These are phyloP conservation scores for Heterodera filipjevi DNA, from an alignment of 2,888 invertebrate species.

Conservation along the genomic window DNA sequence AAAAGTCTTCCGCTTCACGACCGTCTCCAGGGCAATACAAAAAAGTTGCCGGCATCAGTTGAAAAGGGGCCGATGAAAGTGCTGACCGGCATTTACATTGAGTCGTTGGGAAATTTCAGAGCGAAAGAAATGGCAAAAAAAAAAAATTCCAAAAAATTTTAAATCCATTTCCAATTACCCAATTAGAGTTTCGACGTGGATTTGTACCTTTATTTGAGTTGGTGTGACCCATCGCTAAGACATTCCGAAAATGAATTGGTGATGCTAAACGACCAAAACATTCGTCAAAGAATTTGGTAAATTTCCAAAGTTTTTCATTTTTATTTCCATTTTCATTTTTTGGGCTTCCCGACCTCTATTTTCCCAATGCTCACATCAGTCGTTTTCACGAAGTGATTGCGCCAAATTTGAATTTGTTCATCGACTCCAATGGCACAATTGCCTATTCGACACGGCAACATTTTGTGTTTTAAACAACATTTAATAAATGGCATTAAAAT, in stretches of 20 bases:
- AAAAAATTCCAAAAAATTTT: neutral
- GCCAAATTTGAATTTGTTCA: conserved; percentile 61
- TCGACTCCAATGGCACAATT: conserved; percentile 40
- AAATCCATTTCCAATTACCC: conserved; percentile 11
- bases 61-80: conserved; percentile 15
- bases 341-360: conserved; percentile 45
- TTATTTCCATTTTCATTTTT: neutral
- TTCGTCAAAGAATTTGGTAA: conserved; percentile 41
- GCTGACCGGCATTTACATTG: conserved; percentile 26
- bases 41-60: conserved; percentile 3
- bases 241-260: conserved; percentile 42
- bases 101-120: conserved; percentile 26
- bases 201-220: conserved; percentile 43
- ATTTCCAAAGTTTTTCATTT: neutral
- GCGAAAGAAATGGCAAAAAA: conserved; percentile 27
- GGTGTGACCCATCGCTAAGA: conserved; percentile 39
- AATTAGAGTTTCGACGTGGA: conserved; percentile 49
- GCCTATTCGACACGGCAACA: conserved; percentile 43
- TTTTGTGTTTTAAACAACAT: neutral
- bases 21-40: conserved; percentile 29
- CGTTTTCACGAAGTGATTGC: conserved; percentile 47
- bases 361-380: conserved; percentile 40
- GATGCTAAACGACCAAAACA: conserved; percentile 40
- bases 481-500: neutral
- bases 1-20: conserved; percentile 25